Evolutionary conservation across 1,140 invertebrate species (phyloP).

Genomic region (Solen grandis): DNA sequence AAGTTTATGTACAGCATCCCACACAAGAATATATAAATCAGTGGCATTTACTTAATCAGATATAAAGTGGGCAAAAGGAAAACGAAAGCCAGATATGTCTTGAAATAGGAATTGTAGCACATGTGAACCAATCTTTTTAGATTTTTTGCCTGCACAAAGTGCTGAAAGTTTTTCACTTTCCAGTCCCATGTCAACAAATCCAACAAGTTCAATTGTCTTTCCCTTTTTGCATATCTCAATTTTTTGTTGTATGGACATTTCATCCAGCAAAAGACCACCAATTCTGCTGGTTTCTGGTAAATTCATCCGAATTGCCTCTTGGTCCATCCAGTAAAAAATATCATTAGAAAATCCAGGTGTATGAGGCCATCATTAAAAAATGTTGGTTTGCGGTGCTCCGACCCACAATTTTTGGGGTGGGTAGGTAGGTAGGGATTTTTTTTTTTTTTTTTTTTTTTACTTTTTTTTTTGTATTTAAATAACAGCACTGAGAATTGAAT

Average conservation of each 20-base stretch:
- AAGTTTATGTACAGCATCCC: slow-evolving; percentile 33
- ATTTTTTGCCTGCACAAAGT: no score
- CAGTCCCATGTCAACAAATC: slow-evolving; percentile 34
- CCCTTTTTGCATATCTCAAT: no score
- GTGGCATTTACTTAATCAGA: slow-evolving; percentile 37
- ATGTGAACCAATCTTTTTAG: slow-evolving; percentile 32
- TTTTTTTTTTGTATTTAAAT: no score
- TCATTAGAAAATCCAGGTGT: not conserved
- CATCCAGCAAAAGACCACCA: not conserved
- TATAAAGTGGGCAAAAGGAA: slow-evolving; percentile 54
- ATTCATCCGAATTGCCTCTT: not conserved
- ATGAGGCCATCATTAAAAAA: no score
- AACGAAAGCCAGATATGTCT: slow-evolving; percentile 51
- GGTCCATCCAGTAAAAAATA: slow-evolving; percentile 9
- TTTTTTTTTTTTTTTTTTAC: no score
- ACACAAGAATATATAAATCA: slow-evolving; percentile 42
- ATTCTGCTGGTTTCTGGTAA: not conserved
- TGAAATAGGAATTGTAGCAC: slow-evolving; percentile 55
- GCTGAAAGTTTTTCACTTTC: no score
- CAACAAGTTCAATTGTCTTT: no score
- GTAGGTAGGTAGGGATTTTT: no score
- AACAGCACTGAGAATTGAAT: no score
- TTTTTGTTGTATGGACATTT: no score
- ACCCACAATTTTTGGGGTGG: no score
- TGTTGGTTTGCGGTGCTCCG: no score